Base-by-base conservation (phyloP, 2,888 invertebrate genomes). In the Andricus quercusramuli region DNA sequence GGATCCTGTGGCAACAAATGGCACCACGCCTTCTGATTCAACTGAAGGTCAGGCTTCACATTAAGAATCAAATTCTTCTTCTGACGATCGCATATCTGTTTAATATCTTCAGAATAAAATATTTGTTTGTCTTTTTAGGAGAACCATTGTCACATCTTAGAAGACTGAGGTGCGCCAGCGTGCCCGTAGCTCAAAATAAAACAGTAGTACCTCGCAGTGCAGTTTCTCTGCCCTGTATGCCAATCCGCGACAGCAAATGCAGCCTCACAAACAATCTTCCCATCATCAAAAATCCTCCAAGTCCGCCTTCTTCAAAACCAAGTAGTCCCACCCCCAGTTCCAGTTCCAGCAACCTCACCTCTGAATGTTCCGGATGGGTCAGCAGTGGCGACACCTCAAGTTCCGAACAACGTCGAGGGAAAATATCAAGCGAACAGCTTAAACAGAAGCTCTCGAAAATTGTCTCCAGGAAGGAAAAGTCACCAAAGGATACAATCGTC, bases 351-450 rank as follows among this genome's bases (percentile, higher is more conserved):
- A 94, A 95, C 83, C 94, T 95, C 83, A 95, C 94, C 8, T 97
- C 97, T 88, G 97, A 97, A 92, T 96, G 97, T 92, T 97, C 97
- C 89, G 97, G 97, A 1, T 97, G 97, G 97, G 97, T 97, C 0
- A 97, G 97, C 47, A 97, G 97, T 87, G 95, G 96, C 1, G 92
- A 91, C 78, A 92, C 91, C n/a, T 92, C 91, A 4, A 91, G 91
- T 82, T 92, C 91, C 29, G 92, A 93, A 79, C 91, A 91, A 25
- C 87, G 90, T 66, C 85, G 89, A 44, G 83, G 85, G 32, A 89
- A 91, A 79, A 80, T 92, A 0, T 89, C 96, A 79, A 95, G 95
- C 25, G 96, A 96, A 85, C 96, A 96, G 87, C 91, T 96, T 77
- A 93, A 96, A 80, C 94, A 95, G 85, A 95, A 95, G 64, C 92